Percentiles rank a stretch among this genome's conserved stretches.
phyloP scores from a whole-genome alignment of 1,140 invertebrate genomes.

The Coenobita brevimanus region DNA sequence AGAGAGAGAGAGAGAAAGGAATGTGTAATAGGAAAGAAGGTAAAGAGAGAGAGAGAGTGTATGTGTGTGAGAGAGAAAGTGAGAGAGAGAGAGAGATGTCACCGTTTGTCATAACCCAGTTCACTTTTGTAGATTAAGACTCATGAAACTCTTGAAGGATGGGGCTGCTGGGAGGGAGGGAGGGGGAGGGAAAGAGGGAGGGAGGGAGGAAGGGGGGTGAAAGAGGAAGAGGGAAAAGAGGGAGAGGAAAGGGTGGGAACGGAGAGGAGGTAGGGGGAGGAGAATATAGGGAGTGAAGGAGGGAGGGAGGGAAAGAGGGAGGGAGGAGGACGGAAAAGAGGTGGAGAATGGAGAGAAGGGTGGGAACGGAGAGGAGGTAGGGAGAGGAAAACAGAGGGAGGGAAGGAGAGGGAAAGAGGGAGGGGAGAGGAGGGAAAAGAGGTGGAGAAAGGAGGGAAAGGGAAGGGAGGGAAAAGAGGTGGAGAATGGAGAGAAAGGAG shows the following conservation, averaged over 20 bases:
- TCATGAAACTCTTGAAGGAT: constrained; percentile 50
- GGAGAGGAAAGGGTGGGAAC: not conserved
- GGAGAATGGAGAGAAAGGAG: not conserved
- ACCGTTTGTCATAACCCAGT: constrained; percentile 47
- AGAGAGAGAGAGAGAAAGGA: not conserved
- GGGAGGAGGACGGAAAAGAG: not conserved
- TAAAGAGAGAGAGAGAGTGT: not conserved
- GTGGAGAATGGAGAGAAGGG: not conserved
- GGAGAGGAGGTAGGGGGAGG: not conserved
- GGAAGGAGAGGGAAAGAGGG: not conserved
- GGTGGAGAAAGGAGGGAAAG: not conserved
- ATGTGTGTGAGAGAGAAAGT: not conserved
- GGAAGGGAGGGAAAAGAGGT: not conserved
- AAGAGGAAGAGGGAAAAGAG: not conserved
- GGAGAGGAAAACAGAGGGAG: not conserved
- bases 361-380: not conserved
- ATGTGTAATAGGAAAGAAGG: no score
- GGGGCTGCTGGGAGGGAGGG: not conserved
- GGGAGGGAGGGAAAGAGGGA: not conserved
- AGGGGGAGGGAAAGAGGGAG: not conserved
- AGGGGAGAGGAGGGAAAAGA: not conserved
- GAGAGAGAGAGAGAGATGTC: no score
- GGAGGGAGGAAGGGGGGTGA: not conserved
- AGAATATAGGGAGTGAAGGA: not conserved
- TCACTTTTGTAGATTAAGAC: constrained; percentile 60